Conservation (phyloP, 1,140 invertebrate genomes). For the Lasaia peninsularis region DNA sequence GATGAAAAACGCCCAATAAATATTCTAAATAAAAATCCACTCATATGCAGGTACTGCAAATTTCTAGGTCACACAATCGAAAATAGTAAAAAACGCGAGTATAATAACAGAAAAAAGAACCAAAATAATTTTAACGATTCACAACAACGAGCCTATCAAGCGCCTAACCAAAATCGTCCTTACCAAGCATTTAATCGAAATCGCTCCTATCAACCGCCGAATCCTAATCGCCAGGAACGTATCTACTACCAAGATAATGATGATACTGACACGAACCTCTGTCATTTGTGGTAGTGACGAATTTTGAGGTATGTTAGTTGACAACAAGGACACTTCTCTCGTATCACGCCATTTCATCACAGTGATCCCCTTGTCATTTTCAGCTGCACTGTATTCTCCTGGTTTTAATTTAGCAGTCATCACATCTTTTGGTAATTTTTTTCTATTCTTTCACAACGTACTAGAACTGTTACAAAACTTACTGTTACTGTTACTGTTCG, state of each 20-base stretch:
- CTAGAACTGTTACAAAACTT: conserved; percentile 7
- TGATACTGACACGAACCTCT: background rate
- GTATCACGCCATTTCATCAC: conserved; percentile 12
- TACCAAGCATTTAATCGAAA: background rate
- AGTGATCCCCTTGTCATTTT: conserved; percentile 5
- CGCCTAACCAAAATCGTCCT: background rate
- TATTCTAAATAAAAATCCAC: background rate
- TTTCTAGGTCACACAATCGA: background rate
- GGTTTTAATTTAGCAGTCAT: conserved; percentile 13
- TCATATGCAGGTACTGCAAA: background rate
- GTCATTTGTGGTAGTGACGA: too few relatives aligned
- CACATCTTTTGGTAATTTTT: conserved; percentile 12
- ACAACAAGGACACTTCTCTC: conserved; percentile 1
- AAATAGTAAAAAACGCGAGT: background rate
- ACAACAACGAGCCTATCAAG: background rate
- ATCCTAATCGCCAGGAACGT: too few relatives aligned
- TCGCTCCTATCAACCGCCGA: too few relatives aligned
- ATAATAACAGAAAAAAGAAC: background rate
- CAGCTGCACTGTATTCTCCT: conserved; percentile 15
- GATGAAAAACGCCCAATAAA: background rate
- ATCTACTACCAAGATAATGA: background rate
- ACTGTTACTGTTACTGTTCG: too few relatives aligned
- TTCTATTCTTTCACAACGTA: conserved; percentile 16
- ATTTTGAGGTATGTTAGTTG: too few relatives aligned
- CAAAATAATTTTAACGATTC: background rate